Conservation (phyloP, 2,113 vertebrate species). For the Micronycteris hirsuta region DNA sequence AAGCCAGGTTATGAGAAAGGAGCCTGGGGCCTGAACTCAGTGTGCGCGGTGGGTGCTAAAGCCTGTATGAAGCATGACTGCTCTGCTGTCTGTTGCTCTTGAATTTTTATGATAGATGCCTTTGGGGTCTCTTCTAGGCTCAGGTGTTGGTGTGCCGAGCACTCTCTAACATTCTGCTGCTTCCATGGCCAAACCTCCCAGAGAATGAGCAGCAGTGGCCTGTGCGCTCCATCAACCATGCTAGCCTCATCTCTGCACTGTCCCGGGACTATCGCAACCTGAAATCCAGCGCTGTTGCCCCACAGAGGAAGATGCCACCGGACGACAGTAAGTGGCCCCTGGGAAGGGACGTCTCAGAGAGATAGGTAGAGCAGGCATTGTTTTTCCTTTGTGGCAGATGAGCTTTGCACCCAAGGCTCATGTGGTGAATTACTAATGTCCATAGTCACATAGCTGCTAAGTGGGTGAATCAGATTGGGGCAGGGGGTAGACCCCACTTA, state of each 20-base stretch:
- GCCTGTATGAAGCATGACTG: fast-evolving
- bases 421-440: not conserved
- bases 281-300: conserved; percentile 83
- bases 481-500: fast-evolving
- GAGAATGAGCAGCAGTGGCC: conserved; percentile 97
- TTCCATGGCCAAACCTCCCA: conserved; percentile 94
- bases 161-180: conserved; percentile 92
- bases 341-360: not conserved
- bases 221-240: conserved; percentile 91
- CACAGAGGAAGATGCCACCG: conserved; percentile 86
- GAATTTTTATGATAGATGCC: not conserved
- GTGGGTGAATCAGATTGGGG: not conserved
- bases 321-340: conserved; percentile 86
- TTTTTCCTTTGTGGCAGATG: not conserved
- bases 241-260: conserved; percentile 90
- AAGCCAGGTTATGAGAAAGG: not conserved
- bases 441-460: not conserved
- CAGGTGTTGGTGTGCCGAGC: conserved; percentile 94
- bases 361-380: not conserved
- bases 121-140: conserved; percentile 79
- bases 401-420: not conserved
- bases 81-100: not conserved
- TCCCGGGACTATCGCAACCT: conserved; percentile 91
- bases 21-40: not conserved
- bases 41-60: not conserved